These are phyloP conservation scores for Spatula clypeata DNA, from an alignment of 2,797 vertebrate species.

Conservation along the genomic window DNA sequence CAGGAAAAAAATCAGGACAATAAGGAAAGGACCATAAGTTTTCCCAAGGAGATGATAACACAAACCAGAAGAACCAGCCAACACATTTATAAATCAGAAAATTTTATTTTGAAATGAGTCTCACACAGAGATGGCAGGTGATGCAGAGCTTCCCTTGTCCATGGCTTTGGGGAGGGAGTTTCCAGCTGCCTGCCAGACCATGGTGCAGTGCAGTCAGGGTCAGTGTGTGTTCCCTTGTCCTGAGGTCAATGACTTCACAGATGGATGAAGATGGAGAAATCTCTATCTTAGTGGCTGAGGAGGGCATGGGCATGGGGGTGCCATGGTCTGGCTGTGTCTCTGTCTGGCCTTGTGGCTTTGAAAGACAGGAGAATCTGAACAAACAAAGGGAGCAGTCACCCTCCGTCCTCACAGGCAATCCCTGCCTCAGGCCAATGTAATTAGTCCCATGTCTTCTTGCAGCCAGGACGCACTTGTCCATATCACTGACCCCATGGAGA, in stretches of 20 bases:
- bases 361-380: neutral
- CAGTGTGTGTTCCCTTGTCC: neutral
- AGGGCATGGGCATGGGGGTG: neutral
- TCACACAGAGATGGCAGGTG: neutral
- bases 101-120: neutral
- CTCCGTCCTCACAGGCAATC: neutral
- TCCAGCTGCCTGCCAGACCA: neutral
- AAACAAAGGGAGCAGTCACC: neutral
- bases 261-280: neutral
- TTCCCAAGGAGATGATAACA: fast-evolving
- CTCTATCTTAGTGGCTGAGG: neutral
- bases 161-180: neutral
- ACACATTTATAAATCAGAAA: neutral
- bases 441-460: neutral
- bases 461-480: neutral
- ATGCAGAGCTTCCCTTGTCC: neutral
- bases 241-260: neutral
- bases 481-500: fast-evolving
- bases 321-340: neutral
- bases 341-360: neutral
- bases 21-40: neutral
- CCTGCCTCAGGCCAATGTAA: neutral
- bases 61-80: neutral
- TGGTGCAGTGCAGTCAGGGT: neutral
- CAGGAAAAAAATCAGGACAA: neutral